These are phyloP conservation scores for Scaptomyza caliginosa DNA, from an alignment of 2,888 invertebrate genomes.

Conservation along the genomic window DNA sequence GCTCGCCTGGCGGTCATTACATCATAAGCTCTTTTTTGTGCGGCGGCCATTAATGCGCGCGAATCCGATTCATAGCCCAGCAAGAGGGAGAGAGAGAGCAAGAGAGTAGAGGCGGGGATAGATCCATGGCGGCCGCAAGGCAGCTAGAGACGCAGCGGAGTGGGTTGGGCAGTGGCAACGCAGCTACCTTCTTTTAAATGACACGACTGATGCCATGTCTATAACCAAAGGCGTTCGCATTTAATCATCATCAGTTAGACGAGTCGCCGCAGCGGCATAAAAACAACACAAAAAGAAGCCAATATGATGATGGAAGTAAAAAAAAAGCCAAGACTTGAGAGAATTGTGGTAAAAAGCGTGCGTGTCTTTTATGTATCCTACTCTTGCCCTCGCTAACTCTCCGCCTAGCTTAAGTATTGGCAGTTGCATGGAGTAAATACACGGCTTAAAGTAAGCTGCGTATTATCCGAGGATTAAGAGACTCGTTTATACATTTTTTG, in stretches of 20 bases:
- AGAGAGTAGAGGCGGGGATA: not conserved
- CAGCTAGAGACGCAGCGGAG: conserved; percentile 41
- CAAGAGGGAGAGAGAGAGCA: conserved; percentile 7
- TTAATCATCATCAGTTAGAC: conserved; percentile 82
- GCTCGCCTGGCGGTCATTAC: conserved; percentile 67
- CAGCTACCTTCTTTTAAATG: conserved; percentile 79
- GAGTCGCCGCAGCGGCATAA: conserved; percentile 57
- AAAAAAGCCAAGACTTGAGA: conserved; percentile 68
- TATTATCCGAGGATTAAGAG: conserved; percentile 59
- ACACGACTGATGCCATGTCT: conserved; percentile 81
- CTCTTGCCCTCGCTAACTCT: conserved; percentile 10
- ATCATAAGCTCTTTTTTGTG: conserved; percentile 75
- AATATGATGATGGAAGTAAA: conserved; percentile 32
- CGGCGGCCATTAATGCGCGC: conserved; percentile 74
- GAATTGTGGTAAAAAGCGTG: conserved; percentile 76
- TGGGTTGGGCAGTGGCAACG: conserved; percentile 14
- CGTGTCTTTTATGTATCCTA: conserved; percentile 57
- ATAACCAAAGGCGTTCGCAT: conserved; percentile 81
- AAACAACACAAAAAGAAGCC: conserved; percentile 21
- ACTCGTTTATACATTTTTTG: not conserved
- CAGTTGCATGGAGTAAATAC: conserved; percentile 19
- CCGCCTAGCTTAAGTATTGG: conserved; percentile 3
- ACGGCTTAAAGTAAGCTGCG: conserved; percentile 26
- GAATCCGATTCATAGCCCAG: conserved; percentile 68
- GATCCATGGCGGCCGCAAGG: not conserved